phyloP scores from a whole-genome alignment of 2,113 vertebrate genomes.

The Arizona elegans region DNA sequence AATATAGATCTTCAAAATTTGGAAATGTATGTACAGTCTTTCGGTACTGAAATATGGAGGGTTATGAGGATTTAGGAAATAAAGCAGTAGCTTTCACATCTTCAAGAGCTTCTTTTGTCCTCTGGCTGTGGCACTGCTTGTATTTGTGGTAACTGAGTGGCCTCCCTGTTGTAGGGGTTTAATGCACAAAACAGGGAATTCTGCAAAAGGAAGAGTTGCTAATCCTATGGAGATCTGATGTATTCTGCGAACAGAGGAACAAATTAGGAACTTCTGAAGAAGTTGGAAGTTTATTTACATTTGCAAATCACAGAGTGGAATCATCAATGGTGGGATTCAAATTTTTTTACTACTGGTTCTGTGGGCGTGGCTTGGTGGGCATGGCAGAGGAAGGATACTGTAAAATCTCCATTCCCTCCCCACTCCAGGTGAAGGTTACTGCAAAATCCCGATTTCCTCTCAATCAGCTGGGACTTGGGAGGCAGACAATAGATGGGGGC shows the following conservation, averaged over 20 bases:
- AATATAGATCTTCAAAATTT: constrained; percentile 58
- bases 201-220: background rate
- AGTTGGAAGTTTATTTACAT: background rate
- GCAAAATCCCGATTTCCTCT: too few relatives aligned
- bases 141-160: background rate
- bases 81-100: constrained; percentile 58
- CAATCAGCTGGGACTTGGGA: too few relatives aligned
- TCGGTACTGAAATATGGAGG: constrained; percentile 48
- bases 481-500: too few relatives aligned
- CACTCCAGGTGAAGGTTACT: too few relatives aligned
- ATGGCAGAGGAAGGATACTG: too few relatives aligned
- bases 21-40: constrained; percentile 35
- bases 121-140: constrained; percentile 26
- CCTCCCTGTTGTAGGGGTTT: background rate
- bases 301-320: background rate
- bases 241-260: background rate
- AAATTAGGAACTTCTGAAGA: background rate
- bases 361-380: too few relatives aligned
- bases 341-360: too few relatives aligned
- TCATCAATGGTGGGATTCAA: too few relatives aligned
- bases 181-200: background rate
- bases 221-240: background rate
- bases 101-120: constrained; percentile 28
- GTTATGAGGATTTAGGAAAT: constrained; percentile 58
- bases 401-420: too few relatives aligned